Conservation (phyloP, 2,888 invertebrate genomes). For the Pinctada fucata region DNA sequence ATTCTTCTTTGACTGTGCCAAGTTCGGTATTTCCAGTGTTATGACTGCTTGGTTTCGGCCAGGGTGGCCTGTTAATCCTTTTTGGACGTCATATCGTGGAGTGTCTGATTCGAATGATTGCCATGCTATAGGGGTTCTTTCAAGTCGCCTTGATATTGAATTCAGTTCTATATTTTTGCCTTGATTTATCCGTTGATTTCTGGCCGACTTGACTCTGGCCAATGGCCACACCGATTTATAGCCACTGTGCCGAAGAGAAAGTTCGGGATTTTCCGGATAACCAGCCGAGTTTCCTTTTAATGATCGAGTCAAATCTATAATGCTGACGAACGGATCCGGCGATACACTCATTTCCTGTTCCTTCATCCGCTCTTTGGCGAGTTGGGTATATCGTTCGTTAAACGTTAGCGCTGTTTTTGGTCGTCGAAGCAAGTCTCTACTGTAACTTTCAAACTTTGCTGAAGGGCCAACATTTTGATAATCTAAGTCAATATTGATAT, state of each 20-base stretch:
- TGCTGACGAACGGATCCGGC: conserved; percentile 7
- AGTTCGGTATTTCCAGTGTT: conserved; percentile 16
- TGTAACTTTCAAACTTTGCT: conserved; percentile 15
- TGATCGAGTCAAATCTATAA: conserved; percentile 32
- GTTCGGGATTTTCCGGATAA: conserved; percentile 43
- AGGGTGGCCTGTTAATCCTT: not conserved
- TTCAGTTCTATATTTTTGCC: conserved; percentile 36
- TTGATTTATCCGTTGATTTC: conserved; percentile 43
- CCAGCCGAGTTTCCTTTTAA: conserved; percentile 18
- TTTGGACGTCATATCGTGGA: not conserved
- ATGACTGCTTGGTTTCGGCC: not conserved
- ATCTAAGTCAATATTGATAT: conserved; percentile 51
- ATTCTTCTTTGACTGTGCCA: not conserved
- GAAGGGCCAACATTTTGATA: not conserved
- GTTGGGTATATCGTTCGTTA: conserved; percentile 3
- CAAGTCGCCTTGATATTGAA: conserved; percentile 38
- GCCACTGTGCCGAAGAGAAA: conserved; percentile 50
- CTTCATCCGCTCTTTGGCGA: conserved; percentile 1
- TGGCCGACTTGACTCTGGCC: conserved; percentile 51
- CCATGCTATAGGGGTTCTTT: conserved; percentile 8
- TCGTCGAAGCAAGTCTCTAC: conserved; percentile 15
- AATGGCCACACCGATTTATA: conserved; percentile 61
- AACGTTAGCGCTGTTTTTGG: conserved; percentile 35
- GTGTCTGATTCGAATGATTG: not conserved
- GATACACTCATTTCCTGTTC: conserved; percentile 1